Evolutionary conservation across 2,888 invertebrate species (phyloP).

Genomic region (Cryptocheilus praepositus): DNA sequence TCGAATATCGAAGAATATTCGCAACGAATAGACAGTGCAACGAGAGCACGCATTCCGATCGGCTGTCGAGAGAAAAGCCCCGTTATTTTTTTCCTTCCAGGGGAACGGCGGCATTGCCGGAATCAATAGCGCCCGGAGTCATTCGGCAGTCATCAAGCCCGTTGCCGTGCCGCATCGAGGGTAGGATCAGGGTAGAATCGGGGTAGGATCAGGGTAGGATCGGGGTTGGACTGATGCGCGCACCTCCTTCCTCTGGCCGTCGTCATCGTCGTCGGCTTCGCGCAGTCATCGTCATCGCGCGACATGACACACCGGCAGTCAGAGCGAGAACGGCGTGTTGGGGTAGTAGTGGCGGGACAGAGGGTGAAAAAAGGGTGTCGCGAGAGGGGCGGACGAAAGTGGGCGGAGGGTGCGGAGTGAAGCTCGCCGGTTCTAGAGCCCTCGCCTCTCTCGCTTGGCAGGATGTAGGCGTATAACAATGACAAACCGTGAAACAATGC

Average conservation of each 20-base stretch:
- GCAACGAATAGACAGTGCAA: no score
- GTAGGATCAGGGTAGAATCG: not conserved
- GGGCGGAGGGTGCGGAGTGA: constrained; percentile 29
- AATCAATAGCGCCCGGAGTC: constrained; percentile 73
- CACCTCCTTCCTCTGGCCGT: constrained; percentile 12
- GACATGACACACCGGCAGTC: constrained; percentile 3
- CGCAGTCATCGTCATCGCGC: constrained; percentile 16
- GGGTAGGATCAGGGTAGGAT: constrained; percentile 5
- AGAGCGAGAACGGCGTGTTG: not conserved
- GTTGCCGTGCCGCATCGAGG: not conserved
- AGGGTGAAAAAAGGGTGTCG: constrained; percentile 19
- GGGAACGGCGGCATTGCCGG: constrained; percentile 40
- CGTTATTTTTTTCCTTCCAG: constrained; percentile 2
- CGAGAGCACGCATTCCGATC: constrained; percentile 1
- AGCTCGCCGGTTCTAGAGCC: constrained; percentile 43
- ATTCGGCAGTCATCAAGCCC: constrained; percentile 71
- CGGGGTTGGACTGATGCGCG: not conserved
- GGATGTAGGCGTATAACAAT: constrained; percentile 71
- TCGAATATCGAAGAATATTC: no score
- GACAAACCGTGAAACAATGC: constrained; percentile 75
- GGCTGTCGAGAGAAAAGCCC: constrained; percentile 12
- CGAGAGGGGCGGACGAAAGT: constrained; percentile 20
- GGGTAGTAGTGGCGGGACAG: constrained; percentile 21
- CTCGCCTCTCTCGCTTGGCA: constrained; percentile 57
- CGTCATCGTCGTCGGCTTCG: constrained; percentile 29